Evolutionary conservation across 2,113 vertebrate genomes (phyloP).

Genomic region (Thoracochromis brauschi): DNA sequence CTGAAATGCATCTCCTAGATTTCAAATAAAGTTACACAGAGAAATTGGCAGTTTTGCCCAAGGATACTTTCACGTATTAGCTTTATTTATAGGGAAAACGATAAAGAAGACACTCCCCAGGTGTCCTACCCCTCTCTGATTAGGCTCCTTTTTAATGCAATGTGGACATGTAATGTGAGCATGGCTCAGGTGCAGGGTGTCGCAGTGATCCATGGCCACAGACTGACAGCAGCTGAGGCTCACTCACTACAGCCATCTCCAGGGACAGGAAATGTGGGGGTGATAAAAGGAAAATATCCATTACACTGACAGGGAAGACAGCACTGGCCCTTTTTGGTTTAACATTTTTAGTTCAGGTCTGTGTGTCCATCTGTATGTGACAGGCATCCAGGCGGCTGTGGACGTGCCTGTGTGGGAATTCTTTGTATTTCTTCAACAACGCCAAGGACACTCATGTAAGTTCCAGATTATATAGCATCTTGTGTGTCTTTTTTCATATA

Average conservation of each 20-base stretch:
- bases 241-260: constrained; percentile 3
- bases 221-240: constrained; percentile 56
- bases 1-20: not conserved
- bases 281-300: constrained; percentile 6
- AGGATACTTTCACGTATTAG: not conserved
- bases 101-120: not conserved
- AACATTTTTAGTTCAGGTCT: not conserved
- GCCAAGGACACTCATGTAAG: constrained; percentile 75
- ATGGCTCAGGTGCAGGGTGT: constrained; percentile 55
- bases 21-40: not conserved
- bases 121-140: not conserved
- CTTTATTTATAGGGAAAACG: not conserved
- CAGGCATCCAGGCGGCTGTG: constrained; percentile 79
- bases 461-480: not conserved
- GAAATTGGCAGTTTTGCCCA: not conserved
- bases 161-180: constrained; percentile 34
- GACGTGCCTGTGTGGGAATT: constrained; percentile 79
- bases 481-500: not conserved
- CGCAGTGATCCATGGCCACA: constrained; percentile 5
- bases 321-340: not conserved
- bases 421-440: constrained; percentile 77
- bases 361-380: not conserved
- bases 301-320: not conserved
- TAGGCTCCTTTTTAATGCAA: constrained; percentile 18
- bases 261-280: constrained; percentile 34